These are phyloP conservation scores for Myotis myotis DNA, from an alignment of 2,797 vertebrate genomes.

Conservation along the genomic window DNA sequence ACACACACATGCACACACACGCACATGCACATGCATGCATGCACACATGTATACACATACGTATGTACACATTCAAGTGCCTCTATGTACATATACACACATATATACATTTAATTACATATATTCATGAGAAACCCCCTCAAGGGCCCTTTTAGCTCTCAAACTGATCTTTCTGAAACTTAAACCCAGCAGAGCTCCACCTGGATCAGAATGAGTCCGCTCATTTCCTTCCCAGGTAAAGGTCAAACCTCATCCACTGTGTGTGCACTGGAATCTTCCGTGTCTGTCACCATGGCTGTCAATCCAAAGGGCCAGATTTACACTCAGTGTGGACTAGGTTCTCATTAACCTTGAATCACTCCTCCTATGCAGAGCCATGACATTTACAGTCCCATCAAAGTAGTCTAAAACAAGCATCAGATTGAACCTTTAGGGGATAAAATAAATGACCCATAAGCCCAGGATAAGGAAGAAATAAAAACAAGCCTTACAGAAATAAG, in stretches of 20 bases:
- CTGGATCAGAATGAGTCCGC: conserved; percentile 40
- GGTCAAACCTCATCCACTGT: conserved; percentile 19
- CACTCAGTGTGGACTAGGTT: background rate
- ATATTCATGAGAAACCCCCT: background rate
- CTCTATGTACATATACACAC: background rate
- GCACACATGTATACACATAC: background rate
- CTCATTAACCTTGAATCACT: conserved; percentile 66
- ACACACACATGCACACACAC: background rate
- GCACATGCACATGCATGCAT: too few species aligned
- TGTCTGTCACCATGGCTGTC: conserved; percentile 54
- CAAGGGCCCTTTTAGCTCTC: background rate
- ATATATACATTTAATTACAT: accelerated
- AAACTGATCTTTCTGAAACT: conserved; percentile 32
- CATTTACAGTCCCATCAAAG: conserved; percentile 70
- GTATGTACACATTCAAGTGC: too few species aligned
- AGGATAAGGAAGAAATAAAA: conserved; percentile 65
- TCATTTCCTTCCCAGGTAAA: conserved; percentile 49
- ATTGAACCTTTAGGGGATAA: conserved; percentile 48
- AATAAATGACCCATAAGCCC: conserved; percentile 62
- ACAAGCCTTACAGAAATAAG: conserved; percentile 40
- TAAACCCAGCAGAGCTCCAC: background rate
- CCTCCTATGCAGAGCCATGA: conserved; percentile 49
- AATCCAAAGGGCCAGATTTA: conserved; percentile 47
- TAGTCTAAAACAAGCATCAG: conserved; percentile 51
- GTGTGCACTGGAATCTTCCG: background rate